Base-by-base conservation (phyloP, 2,797 vertebrate genomes). In the Serranus cabrilla region DNA sequence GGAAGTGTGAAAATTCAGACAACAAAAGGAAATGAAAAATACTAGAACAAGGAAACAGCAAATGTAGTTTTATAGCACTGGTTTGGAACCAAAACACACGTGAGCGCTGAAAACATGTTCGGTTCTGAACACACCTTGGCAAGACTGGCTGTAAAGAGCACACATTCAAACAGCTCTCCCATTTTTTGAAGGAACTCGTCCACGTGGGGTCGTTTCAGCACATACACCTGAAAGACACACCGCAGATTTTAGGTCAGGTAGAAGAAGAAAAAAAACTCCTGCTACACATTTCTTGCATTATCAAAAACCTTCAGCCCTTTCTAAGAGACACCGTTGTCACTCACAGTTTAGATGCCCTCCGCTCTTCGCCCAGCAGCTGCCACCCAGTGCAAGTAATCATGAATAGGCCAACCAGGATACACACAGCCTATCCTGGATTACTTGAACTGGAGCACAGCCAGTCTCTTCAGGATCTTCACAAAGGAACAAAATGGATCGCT, bases 341-440 rank as follows among this genome's bases (percentile, higher is more conserved):
- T 57, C 76, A 68, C 45, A 39, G 21, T 42, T 65, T 10, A 14
- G 68, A 50, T 1, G 27, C 31, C 61, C 4, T 57, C 39, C 21
- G 7, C 39, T 60, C 51, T 75, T 50, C 0, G 87, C 59, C 34
- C 75, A 76, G 87, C 59, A 57, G 94, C 86, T 87, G 91, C 93
- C 90, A 95, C 95, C 97, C 93, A 95, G 96, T 96, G 96, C 98
- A 99, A 99, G 98, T 99, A 99, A 97, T 97, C 97, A 84, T 96
- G 98, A 97, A 98, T 96, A 99, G 98, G 98, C 98, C 96, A 96
- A 92, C 91, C 88, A 93, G 92, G 93, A 96, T 80, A 94, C 90
- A 95, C 94, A 98, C 97, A 99, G 98, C 98, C 98, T 99, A 99
- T 99, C 98, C 98, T 99, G 98, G 98, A 98, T 99, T 99, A 99